Evolutionary conservation across 2,113 vertebrate genomes (phyloP).

Genomic region (Ascaphus truei): DNA sequence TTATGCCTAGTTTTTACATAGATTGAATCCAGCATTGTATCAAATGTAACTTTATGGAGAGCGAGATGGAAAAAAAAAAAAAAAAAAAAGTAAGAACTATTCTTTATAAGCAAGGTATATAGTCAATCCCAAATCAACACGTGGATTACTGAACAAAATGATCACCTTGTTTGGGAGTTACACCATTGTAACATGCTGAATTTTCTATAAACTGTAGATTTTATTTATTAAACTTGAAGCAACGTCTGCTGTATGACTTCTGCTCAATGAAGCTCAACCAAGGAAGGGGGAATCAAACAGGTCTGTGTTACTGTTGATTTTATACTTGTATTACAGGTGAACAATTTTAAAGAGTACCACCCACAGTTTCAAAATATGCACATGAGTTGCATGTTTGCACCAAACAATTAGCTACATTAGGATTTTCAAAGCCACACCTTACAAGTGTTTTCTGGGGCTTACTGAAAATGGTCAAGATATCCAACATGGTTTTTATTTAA

Average conservation of each 20-base stretch:
- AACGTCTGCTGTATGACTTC: no score
- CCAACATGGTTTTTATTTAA: not conserved
- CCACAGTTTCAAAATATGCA: not conserved
- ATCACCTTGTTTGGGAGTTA: no score
- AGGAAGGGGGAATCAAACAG: not conserved
- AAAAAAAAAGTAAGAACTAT: no score
- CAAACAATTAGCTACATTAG: not conserved
- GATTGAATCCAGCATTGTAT: not conserved
- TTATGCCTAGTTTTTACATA: conserved; percentile 3
- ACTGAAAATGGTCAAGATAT: not conserved
- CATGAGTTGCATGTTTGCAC: not conserved
- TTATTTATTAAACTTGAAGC: no score
- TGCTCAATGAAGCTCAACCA: not conserved
- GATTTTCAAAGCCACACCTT: not conserved
- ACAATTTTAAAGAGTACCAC: not conserved
- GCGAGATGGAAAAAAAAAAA: no score
- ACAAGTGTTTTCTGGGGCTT: no score
- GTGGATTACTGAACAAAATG: no score
- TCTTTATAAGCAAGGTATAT: no score
- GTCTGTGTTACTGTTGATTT: not conserved
- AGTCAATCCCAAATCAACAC: no score
- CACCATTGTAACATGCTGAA: no score
- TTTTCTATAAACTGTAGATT: no score
- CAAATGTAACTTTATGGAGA: no score
- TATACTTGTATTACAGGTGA: not conserved